These are phyloP conservation scores for Exaiptasia diaphana DNA, from an alignment of 64 coral and sea anemone species.

Conservation along the genomic window DNA sequence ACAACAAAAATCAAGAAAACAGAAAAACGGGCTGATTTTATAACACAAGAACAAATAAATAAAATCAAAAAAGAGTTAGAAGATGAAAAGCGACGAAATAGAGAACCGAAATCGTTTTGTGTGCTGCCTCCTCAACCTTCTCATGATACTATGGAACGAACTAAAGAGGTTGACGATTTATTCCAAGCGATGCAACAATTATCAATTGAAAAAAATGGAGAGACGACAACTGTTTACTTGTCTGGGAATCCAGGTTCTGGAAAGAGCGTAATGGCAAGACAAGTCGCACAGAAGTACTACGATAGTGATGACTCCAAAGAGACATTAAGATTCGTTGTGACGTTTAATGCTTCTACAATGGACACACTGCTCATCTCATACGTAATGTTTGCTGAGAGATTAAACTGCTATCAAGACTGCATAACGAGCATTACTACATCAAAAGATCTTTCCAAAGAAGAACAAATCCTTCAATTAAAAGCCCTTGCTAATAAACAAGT, in stretches of 20 bases:
- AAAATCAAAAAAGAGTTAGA: not conserved
- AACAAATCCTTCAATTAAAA: constrained; percentile 22
- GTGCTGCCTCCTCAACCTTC: constrained; percentile 42
- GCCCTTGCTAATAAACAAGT: not conserved
- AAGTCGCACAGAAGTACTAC: not conserved
- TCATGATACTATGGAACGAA: not conserved
- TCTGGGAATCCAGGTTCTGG: constrained; percentile 25
- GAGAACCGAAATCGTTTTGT: constrained; percentile 31
- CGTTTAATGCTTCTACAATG: constrained; percentile 27
- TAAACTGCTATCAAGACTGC: constrained; percentile 44
- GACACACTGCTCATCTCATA: constrained; percentile 47
- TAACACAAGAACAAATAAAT: not conserved
- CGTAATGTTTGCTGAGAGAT: not conserved
- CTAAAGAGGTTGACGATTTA: constrained; percentile 12
- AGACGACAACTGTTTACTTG: constrained; percentile 2
- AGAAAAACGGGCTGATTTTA: constrained; percentile 6
- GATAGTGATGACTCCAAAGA: not conserved
- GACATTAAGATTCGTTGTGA: constrained; percentile 28
- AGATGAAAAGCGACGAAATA: constrained; percentile 8
- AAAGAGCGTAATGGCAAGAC: not conserved
- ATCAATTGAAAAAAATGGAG: not conserved
- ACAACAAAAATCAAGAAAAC: not conserved
- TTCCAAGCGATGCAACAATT: constrained; percentile 12
- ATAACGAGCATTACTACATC: constrained; percentile 1
- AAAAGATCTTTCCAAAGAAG: constrained; percentile 7